Percentiles rank a stretch among this genome's conserved stretches.
These are phyloP conservation scores for Austrolebias charrua DNA, from an alignment of 2,797 vertebrate species.

Conservation along the genomic window DNA sequence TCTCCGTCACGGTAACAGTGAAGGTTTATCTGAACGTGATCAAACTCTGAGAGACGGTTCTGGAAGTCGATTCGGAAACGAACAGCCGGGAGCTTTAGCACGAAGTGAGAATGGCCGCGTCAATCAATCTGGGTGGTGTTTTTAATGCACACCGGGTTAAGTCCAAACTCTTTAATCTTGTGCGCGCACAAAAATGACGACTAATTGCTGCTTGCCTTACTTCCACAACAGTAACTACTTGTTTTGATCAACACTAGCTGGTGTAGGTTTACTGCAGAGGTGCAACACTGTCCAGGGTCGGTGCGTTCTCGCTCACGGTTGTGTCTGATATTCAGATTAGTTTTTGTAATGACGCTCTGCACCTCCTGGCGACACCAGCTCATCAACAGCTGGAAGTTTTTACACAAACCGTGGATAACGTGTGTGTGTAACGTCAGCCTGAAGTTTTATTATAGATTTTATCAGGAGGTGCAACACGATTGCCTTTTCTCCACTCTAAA, in stretches of 20 bases:
- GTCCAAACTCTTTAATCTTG: slow-evolving; percentile 35
- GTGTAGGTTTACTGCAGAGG: slow-evolving; percentile 10
- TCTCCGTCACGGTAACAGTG: slow-evolving; percentile 10
- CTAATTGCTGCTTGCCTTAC: slow-evolving; percentile 1
- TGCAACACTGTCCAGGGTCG: slow-evolving; percentile 34
- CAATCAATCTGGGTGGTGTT: background rate
- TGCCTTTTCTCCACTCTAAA: slow-evolving; percentile 52
- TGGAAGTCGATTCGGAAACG: slow-evolving; percentile 12
- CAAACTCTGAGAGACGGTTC: background rate
- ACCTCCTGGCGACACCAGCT: slow-evolving; percentile 24
- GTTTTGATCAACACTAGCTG: slow-evolving; percentile 19
- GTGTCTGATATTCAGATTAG: slow-evolving; percentile 29
- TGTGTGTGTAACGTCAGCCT: slow-evolving; percentile 10
- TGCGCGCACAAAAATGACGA: slow-evolving; percentile 6
- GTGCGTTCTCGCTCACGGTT: slow-evolving; percentile 20
- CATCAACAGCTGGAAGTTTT: slow-evolving; percentile 9
- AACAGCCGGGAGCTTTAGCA: slow-evolving; percentile 7
- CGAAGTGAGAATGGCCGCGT: background rate
- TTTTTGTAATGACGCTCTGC: slow-evolving; percentile 10
- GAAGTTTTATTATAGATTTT: slow-evolving; percentile 15
- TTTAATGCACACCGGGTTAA: background rate
- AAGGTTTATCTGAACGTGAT: slow-evolving; percentile 3
- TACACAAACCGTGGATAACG: slow-evolving; percentile 39
- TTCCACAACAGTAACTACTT: background rate
- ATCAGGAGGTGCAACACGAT: slow-evolving; percentile 44